These are phyloP conservation scores for Zaprionus tsacasi DNA, from an alignment of 1,140 invertebrate genomes.

Conservation along the genomic window DNA sequence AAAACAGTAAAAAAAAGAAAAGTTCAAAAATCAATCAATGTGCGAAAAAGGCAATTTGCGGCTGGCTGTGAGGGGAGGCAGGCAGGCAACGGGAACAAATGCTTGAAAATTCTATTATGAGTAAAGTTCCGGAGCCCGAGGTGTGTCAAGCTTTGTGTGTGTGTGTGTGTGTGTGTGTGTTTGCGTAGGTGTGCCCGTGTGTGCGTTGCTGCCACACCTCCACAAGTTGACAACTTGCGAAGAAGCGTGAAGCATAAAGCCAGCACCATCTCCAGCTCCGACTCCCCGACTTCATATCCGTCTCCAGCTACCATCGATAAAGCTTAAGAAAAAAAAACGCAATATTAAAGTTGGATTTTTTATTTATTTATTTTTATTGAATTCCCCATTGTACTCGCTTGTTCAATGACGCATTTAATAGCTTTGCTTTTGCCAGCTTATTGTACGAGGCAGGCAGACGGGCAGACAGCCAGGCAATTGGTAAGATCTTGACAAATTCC, in stretches of 20 bases:
- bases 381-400: conserved; percentile 39
- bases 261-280: neutral
- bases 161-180: conserved; percentile 20
- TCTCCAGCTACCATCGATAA: neutral
- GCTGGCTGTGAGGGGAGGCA: conserved; percentile 27
- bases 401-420: conserved; percentile 79
- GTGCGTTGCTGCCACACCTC: conserved; percentile 35
- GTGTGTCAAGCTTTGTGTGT: conserved; percentile 33
- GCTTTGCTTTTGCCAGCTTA: conserved; percentile 57
- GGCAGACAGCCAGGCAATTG: neutral
- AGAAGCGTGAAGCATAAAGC: conserved; percentile 57
- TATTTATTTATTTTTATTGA: conserved; percentile 25
- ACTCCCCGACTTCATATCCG: neutral
- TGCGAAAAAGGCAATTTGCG: conserved; percentile 80
- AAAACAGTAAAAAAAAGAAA: conserved; percentile 53
- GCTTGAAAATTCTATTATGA: conserved; percentile 79
- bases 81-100: conserved; percentile 16
- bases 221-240: conserved; percentile 57
- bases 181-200: conserved; percentile 11
- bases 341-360: conserved; percentile 51
- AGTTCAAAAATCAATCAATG: conserved; percentile 78
- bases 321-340: conserved; percentile 20
- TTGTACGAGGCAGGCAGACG: conserved; percentile 31
- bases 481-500: conserved; percentile 47
- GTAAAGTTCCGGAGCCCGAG: conserved; percentile 59